phyloP scores from a whole-genome alignment of 2,888 invertebrate species.

The Notocelia uddmanniana region DNA sequence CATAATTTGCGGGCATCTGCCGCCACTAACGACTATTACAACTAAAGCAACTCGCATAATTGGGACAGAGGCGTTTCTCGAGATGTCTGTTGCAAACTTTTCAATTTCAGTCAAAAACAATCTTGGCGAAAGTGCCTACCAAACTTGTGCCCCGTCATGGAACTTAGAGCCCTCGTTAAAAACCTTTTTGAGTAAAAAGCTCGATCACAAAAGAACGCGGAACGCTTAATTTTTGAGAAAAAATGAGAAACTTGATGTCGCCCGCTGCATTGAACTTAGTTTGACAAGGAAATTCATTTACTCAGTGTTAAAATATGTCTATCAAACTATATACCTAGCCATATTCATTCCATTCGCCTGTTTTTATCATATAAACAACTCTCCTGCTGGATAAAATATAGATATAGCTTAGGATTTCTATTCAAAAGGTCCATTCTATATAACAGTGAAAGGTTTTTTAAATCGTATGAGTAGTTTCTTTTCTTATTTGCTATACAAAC shows the following conservation, averaged over 20 bases:
- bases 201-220: conserved; percentile 37
- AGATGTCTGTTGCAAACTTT: conserved; percentile 53
- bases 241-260: conserved; percentile 35
- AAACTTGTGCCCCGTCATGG: conserved; percentile 44
- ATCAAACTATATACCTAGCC: too few species aligned
- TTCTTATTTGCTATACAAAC: too few species aligned
- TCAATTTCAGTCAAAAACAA: conserved; percentile 60
- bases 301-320: background rate
- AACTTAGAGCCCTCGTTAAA: conserved; percentile 55
- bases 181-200: conserved; percentile 51
- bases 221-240: conserved; percentile 45
- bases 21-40: conserved; percentile 18
- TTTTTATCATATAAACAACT: too few species aligned
- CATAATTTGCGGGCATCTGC: background rate
- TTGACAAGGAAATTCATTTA: conserved; percentile 10
- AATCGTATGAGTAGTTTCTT: too few species aligned
- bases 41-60: conserved; percentile 37
- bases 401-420: too few species aligned
- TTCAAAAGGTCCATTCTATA: too few species aligned
- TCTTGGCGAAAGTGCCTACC: conserved; percentile 47
- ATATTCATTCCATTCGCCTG: too few species aligned
- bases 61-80: conserved; percentile 39
- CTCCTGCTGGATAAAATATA: too few species aligned
- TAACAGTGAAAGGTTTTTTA: too few species aligned
- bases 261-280: conserved; percentile 12